These are phyloP conservation scores for Cebidichthys violaceus DNA, from an alignment of 2,113 vertebrate genomes.

Conservation along the genomic window DNA sequence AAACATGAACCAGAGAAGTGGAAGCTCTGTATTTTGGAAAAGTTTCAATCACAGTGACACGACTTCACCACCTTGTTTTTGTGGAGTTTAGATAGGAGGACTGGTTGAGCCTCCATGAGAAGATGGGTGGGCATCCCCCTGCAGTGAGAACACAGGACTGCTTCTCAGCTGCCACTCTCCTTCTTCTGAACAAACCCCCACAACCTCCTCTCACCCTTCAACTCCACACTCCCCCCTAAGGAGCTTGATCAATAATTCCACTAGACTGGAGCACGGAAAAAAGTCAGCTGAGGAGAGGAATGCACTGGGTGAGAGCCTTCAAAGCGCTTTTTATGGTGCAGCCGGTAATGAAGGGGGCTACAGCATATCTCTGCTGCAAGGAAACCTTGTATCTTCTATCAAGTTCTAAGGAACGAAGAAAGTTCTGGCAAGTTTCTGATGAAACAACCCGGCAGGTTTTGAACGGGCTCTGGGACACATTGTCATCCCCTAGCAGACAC, in stretches of 20 bases:
- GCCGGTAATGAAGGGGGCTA: constrained; percentile 38
- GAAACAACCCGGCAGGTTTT: neutral
- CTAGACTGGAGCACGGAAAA: constrained; percentile 48
- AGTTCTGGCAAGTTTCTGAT: neutral
- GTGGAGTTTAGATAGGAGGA: neutral
- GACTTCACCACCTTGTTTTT: neutral
- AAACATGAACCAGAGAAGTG: neutral
- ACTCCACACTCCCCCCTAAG: constrained; percentile 25
- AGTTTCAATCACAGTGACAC: neutral
- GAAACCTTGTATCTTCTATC: constrained; percentile 28
- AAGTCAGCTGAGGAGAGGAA: constrained; percentile 32
- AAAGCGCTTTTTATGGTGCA: constrained; percentile 53
- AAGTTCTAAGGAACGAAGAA: constrained; percentile 1
- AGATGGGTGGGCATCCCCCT: neutral
- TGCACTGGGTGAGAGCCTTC: constrained; percentile 48
- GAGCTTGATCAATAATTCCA: constrained; percentile 70
- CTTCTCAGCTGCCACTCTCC: constrained; percentile 19
- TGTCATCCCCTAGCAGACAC: neutral
- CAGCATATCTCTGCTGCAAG: constrained; percentile 28
- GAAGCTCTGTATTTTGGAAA: neutral
- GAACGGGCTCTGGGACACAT: neutral
- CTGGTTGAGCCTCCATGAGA: constrained; percentile 1
- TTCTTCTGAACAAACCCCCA: constrained; percentile 29
- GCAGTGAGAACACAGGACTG: constrained; percentile 21
- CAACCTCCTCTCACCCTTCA: constrained; percentile 41